These are phyloP conservation scores for Dromas ardeola DNA, from an alignment of 2,113 vertebrate genomes.

Conservation along the genomic window DNA sequence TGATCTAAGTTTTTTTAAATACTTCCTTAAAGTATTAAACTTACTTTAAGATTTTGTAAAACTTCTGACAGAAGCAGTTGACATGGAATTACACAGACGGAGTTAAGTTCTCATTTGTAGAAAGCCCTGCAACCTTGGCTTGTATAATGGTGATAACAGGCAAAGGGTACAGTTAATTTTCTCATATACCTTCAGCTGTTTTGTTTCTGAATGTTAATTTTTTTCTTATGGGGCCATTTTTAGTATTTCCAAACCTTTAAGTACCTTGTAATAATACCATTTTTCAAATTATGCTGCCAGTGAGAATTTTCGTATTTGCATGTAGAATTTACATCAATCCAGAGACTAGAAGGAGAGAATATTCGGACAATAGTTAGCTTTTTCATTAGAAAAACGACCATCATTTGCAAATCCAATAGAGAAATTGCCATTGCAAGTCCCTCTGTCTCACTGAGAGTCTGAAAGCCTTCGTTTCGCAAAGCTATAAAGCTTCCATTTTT, in stretches of 20 bases:
- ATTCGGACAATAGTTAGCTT: background rate
- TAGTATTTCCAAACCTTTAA: background rate
- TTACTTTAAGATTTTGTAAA: background rate
- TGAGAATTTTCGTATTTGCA: background rate
- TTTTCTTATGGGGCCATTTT: background rate
- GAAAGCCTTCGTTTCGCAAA: background rate
- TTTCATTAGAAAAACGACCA: background rate
- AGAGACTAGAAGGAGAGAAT: background rate
- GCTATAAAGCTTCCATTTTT: background rate
- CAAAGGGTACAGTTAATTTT: conserved; percentile 4
- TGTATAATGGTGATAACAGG: background rate
- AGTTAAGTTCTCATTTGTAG: background rate
- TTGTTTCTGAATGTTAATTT: background rate
- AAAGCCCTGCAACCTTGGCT: background rate
- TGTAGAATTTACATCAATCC: background rate
- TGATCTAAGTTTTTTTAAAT: background rate
- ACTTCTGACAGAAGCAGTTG: background rate
- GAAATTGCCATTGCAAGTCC: background rate
- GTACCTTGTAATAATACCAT: background rate
- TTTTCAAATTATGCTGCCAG: background rate
- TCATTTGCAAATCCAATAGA: background rate
- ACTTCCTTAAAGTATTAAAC: background rate
- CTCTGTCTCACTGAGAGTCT: background rate
- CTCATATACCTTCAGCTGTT: background rate
- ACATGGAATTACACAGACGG: background rate